Conservation (phyloP, 2,797 vertebrate species). For the Pangasius sanitwongsei region DNA sequence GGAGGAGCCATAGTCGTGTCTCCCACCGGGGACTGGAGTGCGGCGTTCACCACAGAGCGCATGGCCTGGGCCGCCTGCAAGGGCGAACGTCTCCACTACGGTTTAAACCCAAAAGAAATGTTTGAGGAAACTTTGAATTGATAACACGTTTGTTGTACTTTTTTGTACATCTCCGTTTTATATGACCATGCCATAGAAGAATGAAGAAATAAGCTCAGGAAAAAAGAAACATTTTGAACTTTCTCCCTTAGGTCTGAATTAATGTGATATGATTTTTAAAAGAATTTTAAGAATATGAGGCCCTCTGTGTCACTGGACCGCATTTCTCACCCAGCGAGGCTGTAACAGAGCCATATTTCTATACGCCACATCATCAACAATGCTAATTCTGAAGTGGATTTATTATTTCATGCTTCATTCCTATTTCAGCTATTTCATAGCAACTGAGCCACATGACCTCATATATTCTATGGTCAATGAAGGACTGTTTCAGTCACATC, state of each 20-base stretch:
- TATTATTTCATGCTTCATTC: background rate
- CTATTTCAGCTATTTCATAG: background rate
- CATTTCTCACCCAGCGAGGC: background rate
- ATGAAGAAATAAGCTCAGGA: background rate
- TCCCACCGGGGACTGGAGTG: slow-evolving; percentile 71
- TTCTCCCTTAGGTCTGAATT: background rate
- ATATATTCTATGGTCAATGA: background rate
- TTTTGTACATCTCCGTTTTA: background rate
- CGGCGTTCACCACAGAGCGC: slow-evolving; percentile 72
- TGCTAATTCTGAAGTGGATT: background rate
- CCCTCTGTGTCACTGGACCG: too few species aligned
- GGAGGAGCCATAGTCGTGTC: slow-evolving; percentile 74
- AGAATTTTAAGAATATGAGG: background rate
- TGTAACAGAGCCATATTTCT: background rate
- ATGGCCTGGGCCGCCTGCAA: slow-evolving; percentile 74
- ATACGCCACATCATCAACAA: background rate
- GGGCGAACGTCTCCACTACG: slow-evolving; percentile 67
- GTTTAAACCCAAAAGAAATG: slow-evolving; percentile 68
- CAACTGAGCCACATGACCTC: background rate
- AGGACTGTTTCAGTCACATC: background rate
- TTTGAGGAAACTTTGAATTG: slow-evolving; percentile 57
- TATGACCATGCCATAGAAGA: background rate
- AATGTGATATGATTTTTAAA: background rate
- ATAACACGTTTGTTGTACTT: background rate
- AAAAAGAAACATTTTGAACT: background rate